Percentiles rank a stretch among this genome's conserved stretches.
Conservation (phyloP, 2,113 vertebrate species). For the Elanoides forficatus region DNA sequence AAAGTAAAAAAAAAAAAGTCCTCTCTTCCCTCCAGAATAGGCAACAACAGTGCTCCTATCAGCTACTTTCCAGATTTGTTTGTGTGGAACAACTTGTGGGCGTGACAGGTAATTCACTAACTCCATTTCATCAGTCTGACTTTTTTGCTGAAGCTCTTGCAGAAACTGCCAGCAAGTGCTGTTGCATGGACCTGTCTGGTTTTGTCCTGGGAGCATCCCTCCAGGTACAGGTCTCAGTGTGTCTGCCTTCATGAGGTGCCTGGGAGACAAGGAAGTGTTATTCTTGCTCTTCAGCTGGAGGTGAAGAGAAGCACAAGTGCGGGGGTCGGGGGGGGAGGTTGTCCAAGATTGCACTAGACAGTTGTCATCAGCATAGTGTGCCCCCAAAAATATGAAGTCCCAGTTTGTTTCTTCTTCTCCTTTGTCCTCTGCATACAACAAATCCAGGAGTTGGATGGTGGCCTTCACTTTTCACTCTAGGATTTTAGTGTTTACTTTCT, state of each 20-base stretch:
- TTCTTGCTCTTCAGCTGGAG: background rate
- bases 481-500: background rate
- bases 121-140: background rate
- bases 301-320: fast-evolving
- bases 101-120: background rate
- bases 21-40: background rate
- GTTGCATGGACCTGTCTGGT: background rate
- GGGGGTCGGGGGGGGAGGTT: background rate
- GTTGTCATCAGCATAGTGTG: background rate
- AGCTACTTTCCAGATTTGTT: background rate
- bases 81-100: background rate
- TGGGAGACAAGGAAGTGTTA: background rate
- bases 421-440: background rate
- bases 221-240: background rate
- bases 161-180: background rate
- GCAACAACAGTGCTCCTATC: background rate
- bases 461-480: background rate
- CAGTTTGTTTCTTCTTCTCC: background rate
- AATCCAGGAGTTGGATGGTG: background rate
- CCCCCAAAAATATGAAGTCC: background rate
- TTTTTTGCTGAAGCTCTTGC: background rate
- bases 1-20: background rate
- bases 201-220: background rate
- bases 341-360: background rate
- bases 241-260: background rate